These are phyloP conservation scores for Phytoseiulus persimilis DNA, from an alignment of 2,888 invertebrate species.

Conservation along the genomic window DNA sequence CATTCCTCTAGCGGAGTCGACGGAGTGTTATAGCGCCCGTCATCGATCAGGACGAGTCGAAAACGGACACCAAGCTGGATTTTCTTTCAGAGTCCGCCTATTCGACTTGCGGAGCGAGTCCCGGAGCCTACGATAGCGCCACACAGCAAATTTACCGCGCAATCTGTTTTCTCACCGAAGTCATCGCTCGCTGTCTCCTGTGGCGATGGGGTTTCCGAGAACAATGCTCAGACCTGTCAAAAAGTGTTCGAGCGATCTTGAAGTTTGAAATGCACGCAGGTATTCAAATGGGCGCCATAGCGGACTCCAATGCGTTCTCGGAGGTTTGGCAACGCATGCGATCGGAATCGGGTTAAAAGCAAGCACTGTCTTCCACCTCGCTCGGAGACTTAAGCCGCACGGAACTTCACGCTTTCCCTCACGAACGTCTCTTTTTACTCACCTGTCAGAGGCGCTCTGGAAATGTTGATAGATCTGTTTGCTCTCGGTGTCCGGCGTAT, in stretches of 20 bases:
- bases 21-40: not conserved
- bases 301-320: not conserved
- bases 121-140: not conserved
- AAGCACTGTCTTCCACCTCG: not conserved
- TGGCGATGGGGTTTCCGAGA: not conserved
- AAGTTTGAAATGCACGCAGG: not conserved
- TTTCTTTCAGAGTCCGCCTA: not conserved
- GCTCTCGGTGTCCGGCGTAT: not conserved
- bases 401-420: not conserved
- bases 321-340: not conserved
- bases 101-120: not conserved
- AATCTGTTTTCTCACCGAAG: not conserved
- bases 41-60: not conserved
- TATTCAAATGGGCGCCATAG: not conserved
- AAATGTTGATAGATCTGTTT: not conserved
- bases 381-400: not conserved
- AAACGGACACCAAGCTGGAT: not conserved
- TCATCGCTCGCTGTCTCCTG: not conserved
- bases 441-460: slow-evolving; percentile 5
- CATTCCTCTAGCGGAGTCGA: not conserved
- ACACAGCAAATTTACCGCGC: not conserved
- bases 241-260: not conserved
- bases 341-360: not conserved
- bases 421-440: not conserved
- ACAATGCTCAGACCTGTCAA: not conserved